Conservation (phyloP, 2,888 invertebrate species). For the Chironomus riparius region DNA sequence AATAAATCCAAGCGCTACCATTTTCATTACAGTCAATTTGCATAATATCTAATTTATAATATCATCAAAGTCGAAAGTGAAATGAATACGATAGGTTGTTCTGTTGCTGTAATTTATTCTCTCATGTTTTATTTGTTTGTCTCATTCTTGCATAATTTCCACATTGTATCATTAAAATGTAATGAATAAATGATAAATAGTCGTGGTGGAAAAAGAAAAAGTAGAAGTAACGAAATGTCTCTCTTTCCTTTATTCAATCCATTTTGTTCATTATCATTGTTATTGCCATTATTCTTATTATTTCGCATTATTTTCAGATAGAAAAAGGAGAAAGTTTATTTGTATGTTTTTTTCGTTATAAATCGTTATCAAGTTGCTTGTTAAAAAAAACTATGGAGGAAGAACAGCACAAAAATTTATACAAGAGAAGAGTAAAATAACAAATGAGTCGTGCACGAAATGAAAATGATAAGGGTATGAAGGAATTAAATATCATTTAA, state of each 20-base stretch:
- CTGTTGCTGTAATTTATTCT: neutral
- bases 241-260: neutral
- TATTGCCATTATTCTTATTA: too few relatives aligned
- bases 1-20: neutral
- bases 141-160: neutral
- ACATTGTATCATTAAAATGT: neutral
- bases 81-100: neutral
- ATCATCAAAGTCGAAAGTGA: neutral
- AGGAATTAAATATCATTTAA: neutral
- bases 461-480: neutral
- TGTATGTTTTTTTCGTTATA: neutral
- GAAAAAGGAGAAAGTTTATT: too few relatives aligned
- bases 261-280: neutral
- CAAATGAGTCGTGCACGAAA: neutral
- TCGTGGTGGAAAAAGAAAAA: too few relatives aligned
- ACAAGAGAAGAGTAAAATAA: neutral
- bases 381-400: too few relatives aligned
- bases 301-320: too few relatives aligned
- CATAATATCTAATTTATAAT: constrained; percentile 3
- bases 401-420: too few relatives aligned
- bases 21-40: neutral
- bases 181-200: neutral
- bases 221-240: too few relatives aligned
- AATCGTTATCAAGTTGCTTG: neutral
- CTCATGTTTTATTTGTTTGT: neutral